Evolutionary conservation across 2,797 vertebrate species (phyloP), one percentile per base, ranked within the genome.

Genomic region (Percopsis omiscomaycus): DNA sequence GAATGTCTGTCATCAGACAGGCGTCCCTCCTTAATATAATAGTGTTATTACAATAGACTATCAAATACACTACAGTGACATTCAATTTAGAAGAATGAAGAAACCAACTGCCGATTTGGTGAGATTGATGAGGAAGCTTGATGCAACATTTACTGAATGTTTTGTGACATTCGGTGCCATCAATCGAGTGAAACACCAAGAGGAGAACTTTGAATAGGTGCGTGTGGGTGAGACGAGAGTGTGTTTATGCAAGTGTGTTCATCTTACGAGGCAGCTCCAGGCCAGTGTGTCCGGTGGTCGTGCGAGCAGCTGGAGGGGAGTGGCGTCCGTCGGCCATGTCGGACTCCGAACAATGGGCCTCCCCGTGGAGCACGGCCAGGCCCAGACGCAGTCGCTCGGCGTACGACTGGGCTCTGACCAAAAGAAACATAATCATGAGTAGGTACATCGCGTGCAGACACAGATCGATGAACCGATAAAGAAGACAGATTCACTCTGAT

Each of bases 241-340:
- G 14, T 2, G 44, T 45, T 8, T 10, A 55, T 10, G 11, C 46
- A 8, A 5, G 56, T 49, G 49, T n/a, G 37, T 64, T 42, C 1
- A 44, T 88, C 97, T 96, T 95, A 99, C 98, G 83, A 0, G 98
- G 97, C 77, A 99, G 84, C 87, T 97, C 96, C 81, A 99, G 89
- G 48, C 96, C 96, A 0, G 95, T 93, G 77, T 97, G 96, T 63
- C 95, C 92, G 0, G 92, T 86, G 4, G 92, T 90, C 29, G 95
- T 94, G 73, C 95, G 95, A 73, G 93, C 93, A 72, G 92, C 89
- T 0, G 97, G 97, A 0, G 97, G 97, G 12, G 97, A 98, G 11
- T 97, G 93, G 0, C 95, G 91, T 0, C 97, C 96, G 0, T 99
- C 97, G 0, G 92, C 94, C 95, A 98, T 96, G 87, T 98, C 96